Conservation (phyloP, 2,797 vertebrate genomes). For the Dromococcyx pavoninus region DNA sequence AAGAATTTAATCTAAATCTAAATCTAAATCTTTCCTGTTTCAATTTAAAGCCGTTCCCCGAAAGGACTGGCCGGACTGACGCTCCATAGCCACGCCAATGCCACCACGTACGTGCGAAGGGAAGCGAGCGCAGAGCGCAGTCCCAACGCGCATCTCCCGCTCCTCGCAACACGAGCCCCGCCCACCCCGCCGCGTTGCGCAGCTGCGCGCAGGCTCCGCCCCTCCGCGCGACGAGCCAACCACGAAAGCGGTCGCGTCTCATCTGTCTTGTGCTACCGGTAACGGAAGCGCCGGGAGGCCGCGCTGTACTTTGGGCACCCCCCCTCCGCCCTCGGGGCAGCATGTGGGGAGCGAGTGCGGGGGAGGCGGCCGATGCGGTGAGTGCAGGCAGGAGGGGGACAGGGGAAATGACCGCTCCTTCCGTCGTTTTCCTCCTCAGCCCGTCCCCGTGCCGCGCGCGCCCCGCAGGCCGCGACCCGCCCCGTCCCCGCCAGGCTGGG, state of each 20-base stretch:
- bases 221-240: not conserved
- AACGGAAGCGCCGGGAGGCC: not conserved
- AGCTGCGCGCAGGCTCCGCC: not conserved
- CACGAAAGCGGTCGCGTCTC: not conserved
- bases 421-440: not conserved
- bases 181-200: not conserved
- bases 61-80: too few species aligned
- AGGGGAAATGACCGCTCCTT: not conserved
- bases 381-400: not conserved
- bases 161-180: not conserved
- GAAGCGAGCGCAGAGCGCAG: too few species aligned
- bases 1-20: too few species aligned
- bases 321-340: not conserved
- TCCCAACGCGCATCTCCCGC: too few species aligned
- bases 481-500: not conserved
- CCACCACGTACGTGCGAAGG: too few species aligned
- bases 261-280: not conserved
- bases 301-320: not conserved
- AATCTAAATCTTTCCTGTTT: too few species aligned
- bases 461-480: not conserved
- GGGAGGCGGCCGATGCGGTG: constrained; percentile 26
- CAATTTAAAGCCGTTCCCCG: too few species aligned
- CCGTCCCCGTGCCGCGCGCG: not conserved
- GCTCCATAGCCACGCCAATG: too few species aligned
- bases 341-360: constrained; percentile 3